These are phyloP conservation scores for Crioceris asparagi DNA, from an alignment of 2,888 invertebrate genomes.

Conservation along the genomic window DNA sequence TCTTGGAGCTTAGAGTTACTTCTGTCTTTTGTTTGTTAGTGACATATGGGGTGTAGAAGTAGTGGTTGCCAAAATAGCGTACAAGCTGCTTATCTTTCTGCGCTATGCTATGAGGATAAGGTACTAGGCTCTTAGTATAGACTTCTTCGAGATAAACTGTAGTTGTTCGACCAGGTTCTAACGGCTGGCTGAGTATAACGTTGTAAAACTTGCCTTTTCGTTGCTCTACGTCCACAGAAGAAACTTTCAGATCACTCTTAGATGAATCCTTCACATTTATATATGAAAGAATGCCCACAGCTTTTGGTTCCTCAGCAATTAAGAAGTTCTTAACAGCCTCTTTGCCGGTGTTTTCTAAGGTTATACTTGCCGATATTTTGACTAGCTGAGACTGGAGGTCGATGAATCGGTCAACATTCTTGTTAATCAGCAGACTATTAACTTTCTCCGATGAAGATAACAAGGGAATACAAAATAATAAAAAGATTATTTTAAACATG, in stretches of 20 bases:
- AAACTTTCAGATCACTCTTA: constrained; percentile 45
- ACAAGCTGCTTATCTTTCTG: constrained; percentile 94
- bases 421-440: constrained; percentile 52
- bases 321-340: constrained; percentile 59
- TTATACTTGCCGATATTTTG: constrained; percentile 68
- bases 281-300: constrained; percentile 55
- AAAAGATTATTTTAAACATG: constrained; percentile 21
- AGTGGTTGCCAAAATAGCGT: constrained; percentile 72
- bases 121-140: constrained; percentile 62
- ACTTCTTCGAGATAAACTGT: constrained; percentile 60
- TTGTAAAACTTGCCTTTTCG: constrained; percentile 31
- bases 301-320: constrained; percentile 55
- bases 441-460: constrained; percentile 26
- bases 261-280: constrained; percentile 57
- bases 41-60: constrained; percentile 74
- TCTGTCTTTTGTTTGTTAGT: constrained; percentile 72
- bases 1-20: constrained; percentile 56
- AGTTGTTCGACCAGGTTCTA: constrained; percentile 48
- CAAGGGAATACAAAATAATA: constrained; percentile 15
- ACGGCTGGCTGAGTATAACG: constrained; percentile 45
- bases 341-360: constrained; percentile 73
- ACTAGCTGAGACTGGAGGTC: constrained; percentile 85
- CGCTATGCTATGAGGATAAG: constrained; percentile 79
- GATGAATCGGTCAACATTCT: constrained; percentile 75
- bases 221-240: constrained; percentile 40